Evolutionary conservation across 2,888 invertebrate genomes (phyloP), one percentile per base, ranked within the genome.

Genomic region (Therioaphis trifolii): DNA sequence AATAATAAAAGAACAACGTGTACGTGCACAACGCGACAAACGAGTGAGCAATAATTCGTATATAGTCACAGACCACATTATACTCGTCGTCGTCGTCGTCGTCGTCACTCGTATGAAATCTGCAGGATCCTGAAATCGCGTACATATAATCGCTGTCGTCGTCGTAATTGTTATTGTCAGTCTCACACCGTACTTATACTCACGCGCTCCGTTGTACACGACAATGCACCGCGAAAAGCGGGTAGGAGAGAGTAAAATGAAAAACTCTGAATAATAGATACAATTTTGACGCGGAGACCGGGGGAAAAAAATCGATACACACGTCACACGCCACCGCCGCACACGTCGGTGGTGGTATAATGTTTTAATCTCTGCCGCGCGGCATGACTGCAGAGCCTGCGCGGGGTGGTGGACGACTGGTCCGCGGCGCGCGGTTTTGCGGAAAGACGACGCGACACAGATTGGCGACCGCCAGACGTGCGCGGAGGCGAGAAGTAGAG

Each of bases 231-330:
- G 35, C 35, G 35, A 35, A 35, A 35, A 35, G 35, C 3, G 58
- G 21, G 21, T 21, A 21, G 58, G 11, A 46, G 12, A 46, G 12
- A 46, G 12, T 21, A 58, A 58, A 58, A 58, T 2, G 11, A 21
- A 24, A 58, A 21, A 21, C 24, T 21, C 58, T 58, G 58, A 58
- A 58, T 58, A 58, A 58, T 58, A 58, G 58, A 58, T 58, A 24
- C 21, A 58, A 58, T 58, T 58, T 58, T 58, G 21, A 58, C 58
- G 52, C 58, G 58, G 58, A 58, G 21, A 21, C 21, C 9, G 58
- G 24, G 11, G 4, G 21, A 58, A 21, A 58, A 58, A 58, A 58
- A 58, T 58, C 58, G 58, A 58, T 58, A 58, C 58, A 21, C 24
- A 12, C 24, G 58, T 21, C n/a, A n/a, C n/a, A n/a, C n/a, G n/a